Evolutionary conservation across 2,113 vertebrate genomes (phyloP).

Genomic region (Syrrhaptes paradoxus): DNA sequence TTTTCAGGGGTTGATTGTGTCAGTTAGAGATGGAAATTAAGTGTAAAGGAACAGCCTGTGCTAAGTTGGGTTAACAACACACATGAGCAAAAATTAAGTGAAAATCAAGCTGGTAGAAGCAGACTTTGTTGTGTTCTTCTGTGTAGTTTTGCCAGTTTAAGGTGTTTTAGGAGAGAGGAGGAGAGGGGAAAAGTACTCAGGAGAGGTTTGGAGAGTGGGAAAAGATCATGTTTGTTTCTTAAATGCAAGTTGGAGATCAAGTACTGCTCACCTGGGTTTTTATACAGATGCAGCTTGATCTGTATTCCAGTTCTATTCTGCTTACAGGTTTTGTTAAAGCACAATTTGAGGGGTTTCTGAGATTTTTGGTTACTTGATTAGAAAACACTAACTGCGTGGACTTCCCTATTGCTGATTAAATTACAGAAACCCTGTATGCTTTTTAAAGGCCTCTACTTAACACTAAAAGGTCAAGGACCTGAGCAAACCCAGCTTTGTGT

Average conservation of each 20-base stretch:
- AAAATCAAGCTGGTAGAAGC: neutral
- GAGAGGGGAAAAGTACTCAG: too few species aligned
- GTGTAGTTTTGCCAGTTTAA: neutral
- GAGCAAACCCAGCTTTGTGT: slow-evolving; percentile 39
- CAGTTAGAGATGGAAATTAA: neutral
- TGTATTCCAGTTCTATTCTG: rapidly evolving
- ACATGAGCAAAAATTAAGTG: neutral
- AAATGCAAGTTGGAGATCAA: neutral
- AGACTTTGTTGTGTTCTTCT: neutral
- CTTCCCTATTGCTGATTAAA: neutral
- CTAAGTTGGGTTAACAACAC: neutral
- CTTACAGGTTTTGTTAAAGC: neutral
- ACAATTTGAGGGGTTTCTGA: neutral
- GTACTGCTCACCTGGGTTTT: too few species aligned
- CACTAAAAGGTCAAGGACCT: slow-evolving; percentile 25
- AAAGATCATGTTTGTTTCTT: neutral
- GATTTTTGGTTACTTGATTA: neutral
- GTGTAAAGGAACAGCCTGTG: neutral
- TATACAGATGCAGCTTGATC: neutral
- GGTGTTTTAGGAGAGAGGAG: neutral
- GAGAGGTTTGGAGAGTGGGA: neutral
- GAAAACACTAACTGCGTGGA: rapidly evolving
- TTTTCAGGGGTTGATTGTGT: neutral
- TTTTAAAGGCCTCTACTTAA: neutral
- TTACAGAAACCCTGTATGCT: neutral